These are phyloP conservation scores for Fratercula arctica DNA, from an alignment of 2,797 vertebrate genomes.

Conservation along the genomic window DNA sequence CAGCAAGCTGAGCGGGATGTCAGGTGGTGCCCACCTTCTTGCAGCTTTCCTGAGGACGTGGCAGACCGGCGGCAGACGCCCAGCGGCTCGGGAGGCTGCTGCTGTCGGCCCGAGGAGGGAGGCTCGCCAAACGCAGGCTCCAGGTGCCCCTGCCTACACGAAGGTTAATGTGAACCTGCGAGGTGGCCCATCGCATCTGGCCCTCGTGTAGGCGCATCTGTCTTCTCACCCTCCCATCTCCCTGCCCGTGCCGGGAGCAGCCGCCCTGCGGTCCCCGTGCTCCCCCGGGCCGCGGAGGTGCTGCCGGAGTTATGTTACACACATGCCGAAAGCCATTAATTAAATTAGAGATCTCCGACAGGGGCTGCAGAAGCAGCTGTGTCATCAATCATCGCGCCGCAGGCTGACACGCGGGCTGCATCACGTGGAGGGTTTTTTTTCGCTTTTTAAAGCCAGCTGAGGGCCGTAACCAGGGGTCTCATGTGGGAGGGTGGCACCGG, in stretches of 20 bases:
- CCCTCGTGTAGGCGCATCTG: background rate
- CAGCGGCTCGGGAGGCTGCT: background rate
- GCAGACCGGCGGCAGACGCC: background rate
- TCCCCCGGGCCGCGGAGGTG: background rate
- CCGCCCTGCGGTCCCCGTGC: background rate
- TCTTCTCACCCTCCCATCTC: background rate
- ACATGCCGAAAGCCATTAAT: conserved; percentile 62
- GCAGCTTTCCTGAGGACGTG: background rate
- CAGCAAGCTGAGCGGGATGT: background rate
- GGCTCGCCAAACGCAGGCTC: accelerated
- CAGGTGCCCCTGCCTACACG: accelerated
- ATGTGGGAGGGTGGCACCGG: accelerated
- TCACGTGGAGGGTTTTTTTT: background rate
- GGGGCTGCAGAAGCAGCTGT: conserved; percentile 39
- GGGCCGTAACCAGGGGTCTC: background rate
- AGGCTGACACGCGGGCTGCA: background rate
- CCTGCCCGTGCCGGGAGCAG: background rate
- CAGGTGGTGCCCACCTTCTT: background rate
- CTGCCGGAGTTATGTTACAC: conserved; percentile 38
- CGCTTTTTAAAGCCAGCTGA: background rate
- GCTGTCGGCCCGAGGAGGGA: accelerated
- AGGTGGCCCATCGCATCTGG: background rate
- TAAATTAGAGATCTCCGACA: conserved; percentile 61
- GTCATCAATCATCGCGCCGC: conserved; percentile 53
- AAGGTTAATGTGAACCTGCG: background rate